Evolutionary conservation across 1,140 invertebrate genomes (phyloP).

Genomic region (Brachystomella parvula): DNA sequence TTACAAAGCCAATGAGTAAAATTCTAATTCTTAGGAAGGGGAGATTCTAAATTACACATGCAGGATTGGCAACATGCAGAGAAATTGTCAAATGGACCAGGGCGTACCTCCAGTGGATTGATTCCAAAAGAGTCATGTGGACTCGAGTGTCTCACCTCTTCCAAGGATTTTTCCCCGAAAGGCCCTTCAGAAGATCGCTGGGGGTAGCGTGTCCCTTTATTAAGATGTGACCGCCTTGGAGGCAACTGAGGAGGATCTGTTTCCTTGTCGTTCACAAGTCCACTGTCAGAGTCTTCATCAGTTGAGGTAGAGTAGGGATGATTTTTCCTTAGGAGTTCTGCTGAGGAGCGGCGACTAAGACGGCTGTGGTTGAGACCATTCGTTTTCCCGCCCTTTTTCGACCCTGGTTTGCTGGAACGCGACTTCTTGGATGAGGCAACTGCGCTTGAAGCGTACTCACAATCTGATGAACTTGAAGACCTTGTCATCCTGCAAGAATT

Average conservation of each 20-base stretch:
- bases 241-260: slow-evolving; percentile 40
- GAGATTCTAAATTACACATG: neutral
- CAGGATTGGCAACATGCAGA: neutral
- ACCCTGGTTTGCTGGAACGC: slow-evolving; percentile 19
- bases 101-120: slow-evolving; percentile 21
- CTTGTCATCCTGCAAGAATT: slow-evolving; percentile 22
- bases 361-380: slow-evolving; percentile 18
- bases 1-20: neutral
- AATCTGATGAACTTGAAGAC: slow-evolving; percentile 36
- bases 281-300: slow-evolving; percentile 41
- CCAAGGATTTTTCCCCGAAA: slow-evolving; percentile 36
- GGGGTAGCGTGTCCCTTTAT: slow-evolving; percentile 29
- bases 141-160: slow-evolving; percentile 33
- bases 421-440: slow-evolving; percentile 23
- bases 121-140: slow-evolving; percentile 19
- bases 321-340: slow-evolving; percentile 35
- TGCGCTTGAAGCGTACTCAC: slow-evolving; percentile 27
- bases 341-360: slow-evolving; percentile 43
- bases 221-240: slow-evolving; percentile 30
- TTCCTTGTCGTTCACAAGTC: slow-evolving; percentile 42
- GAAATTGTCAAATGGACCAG: neutral
- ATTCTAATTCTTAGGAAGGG: neutral
- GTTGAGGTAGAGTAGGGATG: slow-evolving; percentile 42
- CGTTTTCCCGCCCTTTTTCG: slow-evolving; percentile 5
- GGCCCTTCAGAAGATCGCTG: slow-evolving; percentile 39